These are phyloP conservation scores for Craniophora ligustri DNA, from an alignment of 2,888 invertebrate species.

Conservation along the genomic window DNA sequence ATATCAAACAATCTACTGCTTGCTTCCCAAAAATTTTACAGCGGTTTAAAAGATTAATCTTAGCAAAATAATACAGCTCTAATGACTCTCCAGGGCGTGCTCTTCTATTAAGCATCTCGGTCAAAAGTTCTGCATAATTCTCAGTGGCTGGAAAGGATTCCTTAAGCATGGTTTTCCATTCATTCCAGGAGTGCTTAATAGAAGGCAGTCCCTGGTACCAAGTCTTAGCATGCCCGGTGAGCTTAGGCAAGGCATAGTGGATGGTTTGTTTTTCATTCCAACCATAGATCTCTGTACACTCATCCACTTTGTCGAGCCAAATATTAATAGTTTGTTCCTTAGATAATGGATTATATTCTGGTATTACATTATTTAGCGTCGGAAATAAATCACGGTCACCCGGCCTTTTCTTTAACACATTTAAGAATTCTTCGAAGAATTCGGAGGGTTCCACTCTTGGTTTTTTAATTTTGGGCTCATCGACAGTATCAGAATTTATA, in stretches of 20 bases:
- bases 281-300: constrained; percentile 8
- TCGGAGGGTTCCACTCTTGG: not conserved
- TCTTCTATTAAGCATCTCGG: constrained; percentile 8
- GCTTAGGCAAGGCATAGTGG: too few species aligned
- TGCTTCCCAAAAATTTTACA: constrained; percentile 11
- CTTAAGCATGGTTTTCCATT: constrained; percentile 2
- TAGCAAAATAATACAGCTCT: constrained; percentile 6
- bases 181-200: constrained; percentile 8
- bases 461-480: not conserved
- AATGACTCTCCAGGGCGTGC: constrained; percentile 6
- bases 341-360: constrained; percentile 7
- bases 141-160: constrained; percentile 8
- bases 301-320: constrained; percentile 13
- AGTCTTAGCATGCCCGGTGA: constrained; percentile 46
- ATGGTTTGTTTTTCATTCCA: too few species aligned
- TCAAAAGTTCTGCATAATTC: constrained; percentile 4
- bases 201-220: constrained; percentile 46
- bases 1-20: constrained; percentile 5
- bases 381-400: constrained; percentile 1
- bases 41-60: constrained; percentile 1
- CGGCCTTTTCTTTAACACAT: not conserved
- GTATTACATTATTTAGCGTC: constrained; percentile 4
- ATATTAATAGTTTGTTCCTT: constrained; percentile 13
- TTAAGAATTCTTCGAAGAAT: constrained; percentile 7
- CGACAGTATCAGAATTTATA: not conserved